Conservation (phyloP, 2,113 vertebrate species). For the Neogale vison region DNA sequence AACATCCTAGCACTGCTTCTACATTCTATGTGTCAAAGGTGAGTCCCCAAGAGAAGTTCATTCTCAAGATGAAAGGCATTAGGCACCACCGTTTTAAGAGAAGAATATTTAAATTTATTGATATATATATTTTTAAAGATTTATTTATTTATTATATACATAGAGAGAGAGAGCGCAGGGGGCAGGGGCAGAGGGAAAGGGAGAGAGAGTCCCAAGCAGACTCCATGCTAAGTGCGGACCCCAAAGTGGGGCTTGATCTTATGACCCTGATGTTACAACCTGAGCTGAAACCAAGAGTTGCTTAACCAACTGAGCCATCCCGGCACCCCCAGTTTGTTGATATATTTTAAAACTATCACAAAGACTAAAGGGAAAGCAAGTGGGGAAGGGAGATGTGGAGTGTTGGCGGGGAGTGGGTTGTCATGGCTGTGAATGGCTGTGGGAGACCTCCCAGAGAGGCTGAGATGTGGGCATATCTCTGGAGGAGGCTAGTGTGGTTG, state of each 20-base stretch:
- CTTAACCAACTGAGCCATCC: not conserved
- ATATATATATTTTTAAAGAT: not conserved
- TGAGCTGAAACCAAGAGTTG: not conserved
- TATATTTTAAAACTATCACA: not conserved
- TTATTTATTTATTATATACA: not conserved
- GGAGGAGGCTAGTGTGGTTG: not conserved
- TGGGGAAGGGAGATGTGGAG: not conserved
- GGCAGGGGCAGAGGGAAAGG: not conserved
- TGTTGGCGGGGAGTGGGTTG: not conserved
- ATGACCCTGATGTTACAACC: not conserved
- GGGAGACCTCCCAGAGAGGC: not conserved
- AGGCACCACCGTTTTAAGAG: not conserved
- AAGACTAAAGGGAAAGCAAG: not conserved
- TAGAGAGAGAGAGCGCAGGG: not conserved
- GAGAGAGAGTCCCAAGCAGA: not conserved
- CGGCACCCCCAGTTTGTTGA: not conserved
- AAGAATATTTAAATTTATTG: not conserved
- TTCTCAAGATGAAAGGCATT: not conserved
- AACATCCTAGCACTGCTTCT: not conserved
- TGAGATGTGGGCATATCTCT: not conserved
- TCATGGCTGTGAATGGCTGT: not conserved
- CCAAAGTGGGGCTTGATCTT: not conserved
- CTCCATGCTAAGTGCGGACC: not conserved
- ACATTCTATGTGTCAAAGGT: not conserved
- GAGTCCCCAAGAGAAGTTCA: not conserved